Percentiles rank a stretch among this genome's conserved stretches.
Conservation (phyloP, 2,113 vertebrate genomes). For the Myodes glareolus region DNA sequence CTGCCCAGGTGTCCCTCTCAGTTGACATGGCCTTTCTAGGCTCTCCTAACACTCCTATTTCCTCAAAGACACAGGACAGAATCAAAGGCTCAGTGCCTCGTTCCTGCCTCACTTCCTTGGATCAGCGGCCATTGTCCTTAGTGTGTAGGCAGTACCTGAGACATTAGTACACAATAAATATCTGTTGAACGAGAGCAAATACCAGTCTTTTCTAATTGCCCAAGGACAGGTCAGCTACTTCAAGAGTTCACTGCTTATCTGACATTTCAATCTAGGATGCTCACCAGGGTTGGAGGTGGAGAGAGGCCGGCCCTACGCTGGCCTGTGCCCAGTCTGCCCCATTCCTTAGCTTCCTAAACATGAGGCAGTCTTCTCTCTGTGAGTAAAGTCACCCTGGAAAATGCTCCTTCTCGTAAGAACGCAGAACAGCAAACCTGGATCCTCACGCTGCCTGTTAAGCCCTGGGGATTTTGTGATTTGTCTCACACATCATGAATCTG, state of each 20-base stretch:
- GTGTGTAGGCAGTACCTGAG: slow-evolving; percentile 31
- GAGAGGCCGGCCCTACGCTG: neutral
- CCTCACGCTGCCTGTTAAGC: neutral
- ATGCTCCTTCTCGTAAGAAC: neutral
- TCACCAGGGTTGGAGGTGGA: neutral
- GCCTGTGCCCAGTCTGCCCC: neutral
- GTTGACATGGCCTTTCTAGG: neutral
- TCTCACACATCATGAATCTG: neutral
- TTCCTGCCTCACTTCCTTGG: neutral
- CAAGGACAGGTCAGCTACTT: neutral
- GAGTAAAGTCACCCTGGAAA: neutral
- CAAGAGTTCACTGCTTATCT: neutral
- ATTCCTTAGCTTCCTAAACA: neutral
- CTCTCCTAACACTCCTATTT: neutral
- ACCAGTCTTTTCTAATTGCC: neutral
- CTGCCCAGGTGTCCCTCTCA: neutral
- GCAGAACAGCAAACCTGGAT: neutral
- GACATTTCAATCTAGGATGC: neutral
- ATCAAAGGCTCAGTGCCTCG: neutral
- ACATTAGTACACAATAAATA: slow-evolving; percentile 34
- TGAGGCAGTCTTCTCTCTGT: neutral
- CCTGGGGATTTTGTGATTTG: neutral
- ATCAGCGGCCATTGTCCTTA: neutral
- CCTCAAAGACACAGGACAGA: neutral
- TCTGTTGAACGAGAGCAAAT: neutral